Base-by-base conservation (phyloP, 2,113 vertebrate species). In the Rhinopomastus cyanomelas region DNA sequence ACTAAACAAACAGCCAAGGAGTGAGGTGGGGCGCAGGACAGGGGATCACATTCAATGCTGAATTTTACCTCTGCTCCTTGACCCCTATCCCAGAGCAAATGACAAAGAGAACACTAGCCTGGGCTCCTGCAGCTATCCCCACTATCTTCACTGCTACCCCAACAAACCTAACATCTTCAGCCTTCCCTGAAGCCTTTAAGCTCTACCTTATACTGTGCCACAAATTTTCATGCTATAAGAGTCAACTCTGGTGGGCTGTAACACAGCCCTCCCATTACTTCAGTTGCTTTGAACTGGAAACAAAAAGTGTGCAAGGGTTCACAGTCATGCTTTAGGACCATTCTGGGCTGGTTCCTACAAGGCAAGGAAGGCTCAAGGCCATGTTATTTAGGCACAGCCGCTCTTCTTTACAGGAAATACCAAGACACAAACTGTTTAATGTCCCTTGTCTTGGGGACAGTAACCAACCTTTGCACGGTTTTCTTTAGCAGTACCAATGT, bases 141-240 rank as follows among this genome's bases (percentile, higher is more conserved):
- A 27, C 51, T 22, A 8, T 74, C 56, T 88, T 37, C 29, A 51
- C 16, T 34, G 26, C 60, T 88, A 11, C 16, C 60, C 82, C 48
- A 77, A 59, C 22, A 77, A 85, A 80, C 80, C 34, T 53, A 42
- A 44, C 32, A 67, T 72, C 55, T 89, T 61, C 77, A 57, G 48
- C 42, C 55, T 79, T 37, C 34, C 29, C 26, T 85, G 69, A 85
- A 91, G 85, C 51, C 59, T 92, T 87, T 87, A 89, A 85, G 85
- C 55, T 83, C 52, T 80, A 82, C 67, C 56, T 83, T 68, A 67
- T 66, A 64, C 48, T 89, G 11, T 12, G 48, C 76, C 72, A 62
- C 92, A 85, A 74, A 89, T 95, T 93, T 59, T 71, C 64, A 42
- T 69, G 29, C 76, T 36, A 23, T 69, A 76, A 48, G 94, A 74